phyloP scores from a whole-genome alignment of 2,113 vertebrate genomes.

The Fukomys damarensis region DNA sequence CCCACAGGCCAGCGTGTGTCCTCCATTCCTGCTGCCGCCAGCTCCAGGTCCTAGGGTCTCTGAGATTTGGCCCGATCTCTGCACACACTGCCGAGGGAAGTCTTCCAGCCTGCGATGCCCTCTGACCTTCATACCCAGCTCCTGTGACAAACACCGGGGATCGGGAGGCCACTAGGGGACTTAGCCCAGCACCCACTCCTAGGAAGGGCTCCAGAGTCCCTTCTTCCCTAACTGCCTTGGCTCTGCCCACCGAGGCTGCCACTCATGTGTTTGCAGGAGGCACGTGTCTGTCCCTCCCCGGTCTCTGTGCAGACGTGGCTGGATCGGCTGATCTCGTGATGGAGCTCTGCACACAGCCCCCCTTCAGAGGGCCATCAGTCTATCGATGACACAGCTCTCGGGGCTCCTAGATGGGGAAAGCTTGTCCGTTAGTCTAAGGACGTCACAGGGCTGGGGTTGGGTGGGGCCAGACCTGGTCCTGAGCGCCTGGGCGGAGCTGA shows the following conservation, averaged over 20 bases:
- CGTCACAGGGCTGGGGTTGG: accelerated
- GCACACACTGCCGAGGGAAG: accelerated
- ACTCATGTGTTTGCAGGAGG: not conserved
- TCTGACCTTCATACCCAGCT: not conserved
- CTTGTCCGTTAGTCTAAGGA: not conserved
- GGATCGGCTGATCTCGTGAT: accelerated
- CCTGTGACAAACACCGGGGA: accelerated
- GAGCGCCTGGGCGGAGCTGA: accelerated
- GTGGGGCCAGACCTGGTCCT: not conserved
- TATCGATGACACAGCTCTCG: accelerated
- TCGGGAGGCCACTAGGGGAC: not conserved
- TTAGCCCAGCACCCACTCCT: not conserved
- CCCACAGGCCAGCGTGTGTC: too few relatives aligned
- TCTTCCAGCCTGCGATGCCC: accelerated
- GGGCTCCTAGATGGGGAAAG: not conserved
- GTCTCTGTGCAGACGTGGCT: not conserved
- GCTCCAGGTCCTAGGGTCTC: not conserved
- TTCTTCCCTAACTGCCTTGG: not conserved
- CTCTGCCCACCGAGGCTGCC: accelerated
- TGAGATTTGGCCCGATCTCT: not conserved
- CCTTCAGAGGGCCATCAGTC: not conserved
- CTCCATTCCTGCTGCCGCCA: accelerated
- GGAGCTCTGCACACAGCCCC: accelerated
- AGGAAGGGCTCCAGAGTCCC: not conserved
- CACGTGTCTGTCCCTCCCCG: accelerated